Base-by-base conservation (phyloP, 1,140 invertebrate species). In the Armadillidium nasatum region DNA sequence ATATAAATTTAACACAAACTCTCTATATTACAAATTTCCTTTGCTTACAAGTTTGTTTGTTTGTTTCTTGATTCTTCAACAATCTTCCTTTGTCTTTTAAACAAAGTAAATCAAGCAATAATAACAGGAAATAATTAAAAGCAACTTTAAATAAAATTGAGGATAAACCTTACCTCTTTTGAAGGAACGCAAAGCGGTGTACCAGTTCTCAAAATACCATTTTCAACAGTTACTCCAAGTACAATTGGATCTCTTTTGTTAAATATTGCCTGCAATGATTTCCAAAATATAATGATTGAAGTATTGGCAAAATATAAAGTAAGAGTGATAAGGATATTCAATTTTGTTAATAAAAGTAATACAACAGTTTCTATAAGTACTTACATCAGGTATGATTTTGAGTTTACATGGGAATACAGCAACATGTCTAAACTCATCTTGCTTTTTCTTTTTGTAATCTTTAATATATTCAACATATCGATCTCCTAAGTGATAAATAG, bases 401-500 rank as follows among this genome's bases (percentile, higher is more conserved):
- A 99, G 87, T 86, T 97, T 97, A 87, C 96, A 99, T 0, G 98
- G 98, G 86, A 99, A 99, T 22, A 99, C 96, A 13, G 97, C 98
- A 76, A 98, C 91, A 82, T 94, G 90, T 84, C 97, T 97, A 86
- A 95, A 93, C 84, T 99, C 94, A 80, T 98, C 94, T 13, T 96
- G 89, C 84, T 96, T 97, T 84, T 92, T 91, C 82, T 91, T 89
- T 83, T 93, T 95, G n/a, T 98, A 86, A 81, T 99, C 95, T 73
- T 98, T 95, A 73, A 94, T 88, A 85, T 96, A 98, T 19, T 92
- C 91, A 78, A 91, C 96, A 87, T 99, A 99, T 84, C 93, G 93
- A 86, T 99, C 97, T 86, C 99, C 98, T 77, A 99, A 87, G 88
- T 99, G 98, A 87, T 99, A 99, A 83, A 99, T 99, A 84, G 99